Evolutionary conservation across 2,888 invertebrate species (phyloP).

Genomic region (Antheraea yamamai): DNA sequence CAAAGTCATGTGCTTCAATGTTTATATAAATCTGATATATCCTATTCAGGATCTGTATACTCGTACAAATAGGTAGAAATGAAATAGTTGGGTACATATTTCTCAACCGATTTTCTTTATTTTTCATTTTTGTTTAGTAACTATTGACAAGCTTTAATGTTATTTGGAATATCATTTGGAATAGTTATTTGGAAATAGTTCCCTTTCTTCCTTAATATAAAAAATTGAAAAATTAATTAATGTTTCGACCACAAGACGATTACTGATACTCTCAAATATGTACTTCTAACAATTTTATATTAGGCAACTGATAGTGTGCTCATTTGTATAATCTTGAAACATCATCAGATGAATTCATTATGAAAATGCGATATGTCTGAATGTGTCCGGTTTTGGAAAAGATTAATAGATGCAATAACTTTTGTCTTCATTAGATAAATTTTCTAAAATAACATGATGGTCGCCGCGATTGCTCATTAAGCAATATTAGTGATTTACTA

Average conservation of each 20-base stretch:
- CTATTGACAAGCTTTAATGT: too few species aligned
- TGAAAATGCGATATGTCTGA: background rate
- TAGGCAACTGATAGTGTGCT: background rate
- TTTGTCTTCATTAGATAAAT: background rate
- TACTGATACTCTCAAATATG: background rate
- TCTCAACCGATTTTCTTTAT: too few species aligned
- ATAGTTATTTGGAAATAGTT: too few species aligned
- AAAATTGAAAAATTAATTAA: too few species aligned
- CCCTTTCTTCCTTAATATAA: too few species aligned
- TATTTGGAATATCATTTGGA: too few species aligned
- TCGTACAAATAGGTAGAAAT: too few species aligned
- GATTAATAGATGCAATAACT: background rate
- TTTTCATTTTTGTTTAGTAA: too few species aligned
- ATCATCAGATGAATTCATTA: background rate
- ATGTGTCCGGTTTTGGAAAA: background rate
- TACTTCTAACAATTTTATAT: background rate
- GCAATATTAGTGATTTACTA: background rate
- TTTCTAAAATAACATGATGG: background rate
- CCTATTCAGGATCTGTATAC: too few species aligned
- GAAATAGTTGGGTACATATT: too few species aligned
- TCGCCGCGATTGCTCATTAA: background rate
- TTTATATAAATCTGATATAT: too few species aligned
- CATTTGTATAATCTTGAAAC: background rate
- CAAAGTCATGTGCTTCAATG: too few species aligned
- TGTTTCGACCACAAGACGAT: background rate